Percentiles rank a stretch among this genome's conserved stretches.
Conservation (phyloP, 2,888 invertebrate genomes). For the Leptothorax acervorum region DNA sequence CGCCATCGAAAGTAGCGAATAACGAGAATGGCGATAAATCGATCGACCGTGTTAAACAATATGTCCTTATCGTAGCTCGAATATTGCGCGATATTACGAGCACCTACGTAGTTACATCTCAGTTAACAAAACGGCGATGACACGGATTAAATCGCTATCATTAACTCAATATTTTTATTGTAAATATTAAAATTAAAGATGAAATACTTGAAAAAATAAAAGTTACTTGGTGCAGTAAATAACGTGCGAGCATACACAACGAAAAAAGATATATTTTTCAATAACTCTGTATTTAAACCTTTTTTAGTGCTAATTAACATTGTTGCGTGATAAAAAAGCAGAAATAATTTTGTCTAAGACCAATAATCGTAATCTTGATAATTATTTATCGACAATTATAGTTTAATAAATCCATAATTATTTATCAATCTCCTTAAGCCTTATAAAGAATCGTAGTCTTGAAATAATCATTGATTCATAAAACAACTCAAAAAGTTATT, state of each 20-base stretch:
- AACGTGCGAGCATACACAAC: background rate
- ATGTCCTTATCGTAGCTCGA: constrained; percentile 66
- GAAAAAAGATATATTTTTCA: background rate
- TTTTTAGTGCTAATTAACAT: background rate
- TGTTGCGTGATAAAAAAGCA: background rate
- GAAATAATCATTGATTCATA: background rate
- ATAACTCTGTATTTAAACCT: background rate
- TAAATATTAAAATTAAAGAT: background rate
- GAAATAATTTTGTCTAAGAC: background rate
- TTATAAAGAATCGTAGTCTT: background rate
- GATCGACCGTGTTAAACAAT: constrained; percentile 68
- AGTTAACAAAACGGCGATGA: background rate
- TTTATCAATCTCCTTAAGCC: background rate
- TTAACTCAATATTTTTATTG: background rate
- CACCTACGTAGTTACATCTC: background rate
- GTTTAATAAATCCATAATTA: background rate
- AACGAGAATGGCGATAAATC: constrained; percentile 63
- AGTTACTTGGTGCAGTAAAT: background rate
- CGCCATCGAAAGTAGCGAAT: constrained; percentile 63
- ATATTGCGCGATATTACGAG: constrained; percentile 44
- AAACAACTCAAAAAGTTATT: background rate
- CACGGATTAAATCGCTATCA: background rate
- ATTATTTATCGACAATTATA: background rate
- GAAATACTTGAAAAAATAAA: background rate
- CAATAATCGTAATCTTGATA: background rate